A percentile compares a stretch with the other conserved stretches of the same genome.
These are phyloP conservation scores for Empidonax traillii DNA, from an alignment of 2,113 vertebrate genomes.

Conservation along the genomic window DNA sequence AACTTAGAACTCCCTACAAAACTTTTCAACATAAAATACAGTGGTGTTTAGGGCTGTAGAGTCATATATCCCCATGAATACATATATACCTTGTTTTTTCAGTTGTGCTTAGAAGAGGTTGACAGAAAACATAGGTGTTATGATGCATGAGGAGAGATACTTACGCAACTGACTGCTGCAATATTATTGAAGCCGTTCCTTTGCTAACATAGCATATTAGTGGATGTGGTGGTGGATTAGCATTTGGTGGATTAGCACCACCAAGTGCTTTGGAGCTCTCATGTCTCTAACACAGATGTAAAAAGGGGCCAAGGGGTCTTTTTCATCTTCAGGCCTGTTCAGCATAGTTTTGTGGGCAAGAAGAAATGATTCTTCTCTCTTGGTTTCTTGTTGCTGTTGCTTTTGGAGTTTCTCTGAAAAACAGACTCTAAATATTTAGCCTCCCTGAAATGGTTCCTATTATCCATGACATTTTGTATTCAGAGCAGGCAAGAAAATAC, in stretches of 20 bases:
- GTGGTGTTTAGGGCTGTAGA: background rate
- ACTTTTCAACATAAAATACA: background rate
- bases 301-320: background rate
- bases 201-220: background rate
- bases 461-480: background rate
- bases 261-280: background rate
- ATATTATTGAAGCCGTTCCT: background rate
- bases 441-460: background rate
- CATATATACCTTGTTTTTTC: background rate
- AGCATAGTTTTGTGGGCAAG: background rate
- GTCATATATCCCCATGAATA: too few relatives aligned
- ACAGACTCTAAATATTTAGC: background rate
- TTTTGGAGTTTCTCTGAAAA: background rate
- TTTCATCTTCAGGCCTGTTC: background rate
- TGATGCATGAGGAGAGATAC: accelerated
- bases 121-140: background rate
- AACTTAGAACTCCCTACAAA: background rate
- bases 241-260: too few relatives aligned
- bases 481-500: background rate
- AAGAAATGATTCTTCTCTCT: background rate
- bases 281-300: background rate
- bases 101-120: background rate
- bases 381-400: background rate
- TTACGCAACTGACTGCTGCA: background rate
- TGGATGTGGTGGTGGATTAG: too few relatives aligned